Evolutionary conservation across 2,888 invertebrate species (phyloP).

Genomic region (Hybos culiciformis): DNA sequence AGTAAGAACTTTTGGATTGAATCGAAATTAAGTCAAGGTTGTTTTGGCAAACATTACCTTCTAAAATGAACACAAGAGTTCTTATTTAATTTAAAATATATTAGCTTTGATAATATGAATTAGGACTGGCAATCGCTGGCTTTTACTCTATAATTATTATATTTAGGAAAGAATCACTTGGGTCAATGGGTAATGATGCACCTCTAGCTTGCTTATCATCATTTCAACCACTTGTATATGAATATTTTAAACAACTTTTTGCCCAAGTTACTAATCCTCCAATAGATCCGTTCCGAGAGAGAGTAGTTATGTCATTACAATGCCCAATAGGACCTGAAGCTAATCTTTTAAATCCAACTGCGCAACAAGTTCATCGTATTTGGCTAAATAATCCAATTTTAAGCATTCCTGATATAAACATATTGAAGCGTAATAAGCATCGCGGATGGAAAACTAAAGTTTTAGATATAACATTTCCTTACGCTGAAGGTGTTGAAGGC

Average conservation of each 20-base stretch:
- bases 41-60: too few relatives aligned
- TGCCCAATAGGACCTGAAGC: conserved; percentile 95
- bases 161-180: conserved; percentile 86
- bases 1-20: background rate
- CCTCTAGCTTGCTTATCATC: conserved; percentile 92
- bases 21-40: background rate
- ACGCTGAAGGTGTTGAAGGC: conserved; percentile 57
- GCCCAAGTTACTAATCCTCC: conserved; percentile 99
- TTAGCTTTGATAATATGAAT: background rate
- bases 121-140: background rate
- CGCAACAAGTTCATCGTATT: conserved; percentile 74
- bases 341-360: conserved; percentile 82
- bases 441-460: conserved; percentile 79
- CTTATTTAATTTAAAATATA: background rate
- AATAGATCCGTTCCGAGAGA: conserved; percentile 96
- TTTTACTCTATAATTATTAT: background rate
- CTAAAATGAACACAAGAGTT: background rate
- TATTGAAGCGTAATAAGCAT: conserved; percentile 68
- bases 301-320: conserved; percentile 94
- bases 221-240: conserved; percentile 89
- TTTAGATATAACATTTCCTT: conserved; percentile 80
- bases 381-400: conserved; percentile 90
- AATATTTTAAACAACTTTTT: conserved; percentile 97
- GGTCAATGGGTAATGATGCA: conserved; percentile 99
- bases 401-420: conserved; percentile 78